Percentiles rank a stretch among this genome's conserved stretches.
phyloP scores from a whole-genome alignment of 2,888 invertebrate species.

The Leucozona laternaria region DNA sequence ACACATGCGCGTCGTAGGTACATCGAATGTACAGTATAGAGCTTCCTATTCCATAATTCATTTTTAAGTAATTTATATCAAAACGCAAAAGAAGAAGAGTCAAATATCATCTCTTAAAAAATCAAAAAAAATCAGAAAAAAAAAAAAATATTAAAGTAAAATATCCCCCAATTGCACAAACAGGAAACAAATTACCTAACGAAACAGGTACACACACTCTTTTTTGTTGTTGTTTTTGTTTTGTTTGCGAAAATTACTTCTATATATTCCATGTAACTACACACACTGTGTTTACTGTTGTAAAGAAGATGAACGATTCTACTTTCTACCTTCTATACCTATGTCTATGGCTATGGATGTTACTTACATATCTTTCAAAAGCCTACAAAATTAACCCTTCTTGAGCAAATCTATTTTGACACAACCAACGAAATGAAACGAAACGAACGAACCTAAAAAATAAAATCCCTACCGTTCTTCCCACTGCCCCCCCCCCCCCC shows the following conservation, averaged over 20 bases:
- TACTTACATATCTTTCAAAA: not conserved
- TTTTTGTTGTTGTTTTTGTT: not conserved
- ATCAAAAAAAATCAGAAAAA: not conserved
- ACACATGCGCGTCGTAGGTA: conserved; percentile 49
- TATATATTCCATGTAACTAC: conserved; percentile 17
- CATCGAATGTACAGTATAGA: not conserved
- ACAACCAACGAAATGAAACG: conserved; percentile 22
- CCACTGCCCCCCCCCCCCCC: not conserved
- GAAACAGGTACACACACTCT: conserved; percentile 43
- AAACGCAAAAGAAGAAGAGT: conserved; percentile 18
- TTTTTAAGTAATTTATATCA: conserved; percentile 34
- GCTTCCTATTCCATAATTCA: conserved; percentile 6
- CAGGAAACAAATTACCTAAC: conserved; percentile 53
- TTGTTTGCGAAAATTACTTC: conserved; percentile 36
- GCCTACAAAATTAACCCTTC: conserved; percentile 48
- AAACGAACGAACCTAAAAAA: conserved; percentile 15
- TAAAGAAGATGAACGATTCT: conserved; percentile 23
- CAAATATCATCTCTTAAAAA: conserved; percentile 35
- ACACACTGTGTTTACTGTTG: conserved; percentile 3
- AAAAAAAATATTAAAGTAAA: conserved; percentile 38
- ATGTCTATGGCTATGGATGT: not conserved
- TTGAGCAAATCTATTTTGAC: conserved; percentile 50
- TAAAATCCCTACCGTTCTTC: not conserved
- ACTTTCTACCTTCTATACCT: not conserved
- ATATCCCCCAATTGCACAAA: conserved; percentile 36